phyloP scores from a whole-genome alignment of 1,140 invertebrate species.

The Armadillidium nasatum region DNA sequence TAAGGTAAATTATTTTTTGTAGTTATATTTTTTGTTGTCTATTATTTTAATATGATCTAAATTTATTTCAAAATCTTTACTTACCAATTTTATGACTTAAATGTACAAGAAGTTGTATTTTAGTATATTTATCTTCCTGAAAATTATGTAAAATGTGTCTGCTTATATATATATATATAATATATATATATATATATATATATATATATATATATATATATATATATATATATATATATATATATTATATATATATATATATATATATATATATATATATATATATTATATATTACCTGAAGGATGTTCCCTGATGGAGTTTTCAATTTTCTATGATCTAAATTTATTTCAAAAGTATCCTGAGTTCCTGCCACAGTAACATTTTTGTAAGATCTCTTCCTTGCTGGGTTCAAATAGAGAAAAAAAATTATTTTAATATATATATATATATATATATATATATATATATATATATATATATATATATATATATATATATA shows the following conservation, averaged over 20 bases:
- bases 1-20: too few species aligned
- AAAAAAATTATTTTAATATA: not conserved
- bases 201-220: constrained; percentile 6
- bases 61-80: too few species aligned
- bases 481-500: too few species aligned
- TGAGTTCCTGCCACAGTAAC: constrained; percentile 35
- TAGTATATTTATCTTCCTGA: too few species aligned
- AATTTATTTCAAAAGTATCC: constrained; percentile 34
- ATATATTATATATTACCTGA: constrained; percentile 20
- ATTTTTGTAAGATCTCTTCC: constrained; percentile 37
- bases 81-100: too few species aligned
- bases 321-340: constrained; percentile 38
- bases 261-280: not conserved
- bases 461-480: too few species aligned
- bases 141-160: too few species aligned
- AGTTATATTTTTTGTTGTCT: too few species aligned
- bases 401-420: constrained; percentile 16
- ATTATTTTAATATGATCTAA: too few species aligned
- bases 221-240: constrained; percentile 11
- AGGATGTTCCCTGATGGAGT: constrained; percentile 35
- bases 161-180: not conserved
- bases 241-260: not conserved
- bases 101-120: too few species aligned
- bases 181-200: constrained; percentile 15
- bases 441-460: too few species aligned